These are phyloP conservation scores for Sorex araneus DNA, from an alignment of 2,113 vertebrate genomes.

Conservation along the genomic window DNA sequence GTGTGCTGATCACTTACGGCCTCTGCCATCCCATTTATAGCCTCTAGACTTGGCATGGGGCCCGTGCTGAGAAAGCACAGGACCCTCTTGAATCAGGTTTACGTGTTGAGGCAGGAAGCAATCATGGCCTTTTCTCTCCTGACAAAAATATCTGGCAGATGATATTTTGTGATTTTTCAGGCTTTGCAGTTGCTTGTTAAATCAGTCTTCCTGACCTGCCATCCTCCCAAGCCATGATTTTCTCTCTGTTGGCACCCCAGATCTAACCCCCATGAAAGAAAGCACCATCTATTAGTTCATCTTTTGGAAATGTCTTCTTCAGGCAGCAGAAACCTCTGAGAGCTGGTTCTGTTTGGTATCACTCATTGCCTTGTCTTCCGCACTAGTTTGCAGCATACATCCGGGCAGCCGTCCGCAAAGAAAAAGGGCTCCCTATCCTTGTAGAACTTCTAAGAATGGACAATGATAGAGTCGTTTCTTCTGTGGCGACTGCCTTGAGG, in stretches of 20 bases:
- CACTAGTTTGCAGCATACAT: constrained; percentile 97
- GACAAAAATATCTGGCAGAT: constrained; percentile 76
- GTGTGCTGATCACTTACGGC: constrained; percentile 7
- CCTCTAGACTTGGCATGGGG: constrained; percentile 13
- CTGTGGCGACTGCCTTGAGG: constrained; percentile 96
- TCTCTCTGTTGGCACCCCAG: constrained; percentile 62
- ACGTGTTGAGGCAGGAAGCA: constrained; percentile 65
- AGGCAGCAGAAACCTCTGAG: neutral
- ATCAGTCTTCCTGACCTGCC: constrained; percentile 63
- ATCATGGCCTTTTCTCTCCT: constrained; percentile 76
- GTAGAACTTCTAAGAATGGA: constrained; percentile 99
- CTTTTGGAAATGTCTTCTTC: constrained; percentile 45
- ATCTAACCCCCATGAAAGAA: constrained; percentile 66
- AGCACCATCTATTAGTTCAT: constrained; percentile 58
- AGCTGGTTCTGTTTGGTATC: neutral
- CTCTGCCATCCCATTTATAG: constrained; percentile 34
- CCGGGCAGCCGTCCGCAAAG: constrained; percentile 97
- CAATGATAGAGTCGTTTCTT: constrained; percentile 98
- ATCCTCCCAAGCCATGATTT: constrained; percentile 61
- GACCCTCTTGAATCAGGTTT: constrained; percentile 56
- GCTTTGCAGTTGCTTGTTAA: constrained; percentile 69
- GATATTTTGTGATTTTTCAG: constrained; percentile 74
- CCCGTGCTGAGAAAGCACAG: constrained; percentile 55
- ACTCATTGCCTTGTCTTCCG: constrained; percentile 43
- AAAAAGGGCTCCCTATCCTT: constrained; percentile 98